Conservation (phyloP, 2,888 invertebrate species). For the Brachypalpus laphriformis region DNA sequence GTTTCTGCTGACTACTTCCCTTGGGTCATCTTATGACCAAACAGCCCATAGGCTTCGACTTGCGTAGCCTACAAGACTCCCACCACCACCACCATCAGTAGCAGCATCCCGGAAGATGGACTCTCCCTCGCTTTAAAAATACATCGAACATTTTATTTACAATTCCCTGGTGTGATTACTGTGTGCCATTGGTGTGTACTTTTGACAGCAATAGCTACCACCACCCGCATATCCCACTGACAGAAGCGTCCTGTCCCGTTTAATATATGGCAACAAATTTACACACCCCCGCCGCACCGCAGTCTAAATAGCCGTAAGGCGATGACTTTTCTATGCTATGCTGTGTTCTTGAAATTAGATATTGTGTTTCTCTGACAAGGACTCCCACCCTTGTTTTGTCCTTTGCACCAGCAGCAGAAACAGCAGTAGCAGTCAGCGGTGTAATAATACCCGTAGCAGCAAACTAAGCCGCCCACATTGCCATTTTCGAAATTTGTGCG, state of each 20-base stretch:
- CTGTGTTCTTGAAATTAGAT: constrained; percentile 61
- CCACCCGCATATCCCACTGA: constrained; percentile 37
- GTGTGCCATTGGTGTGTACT: constrained; percentile 5
- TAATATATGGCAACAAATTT: constrained; percentile 48
- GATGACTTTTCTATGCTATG: constrained; percentile 48
- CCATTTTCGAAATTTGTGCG: constrained; percentile 28
- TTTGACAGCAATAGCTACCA: constrained; percentile 39
- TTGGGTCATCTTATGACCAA: constrained; percentile 65
- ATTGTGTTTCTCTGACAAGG: constrained; percentile 59
- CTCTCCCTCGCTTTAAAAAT: constrained; percentile 15
- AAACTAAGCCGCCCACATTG: constrained; percentile 25
- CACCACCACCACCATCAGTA: constrained; percentile 18
- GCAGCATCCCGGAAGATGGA: constrained; percentile 15
- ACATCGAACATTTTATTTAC: constrained; percentile 57
- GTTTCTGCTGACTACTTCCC: constrained; percentile 64
- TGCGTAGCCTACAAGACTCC: constrained; percentile 45
- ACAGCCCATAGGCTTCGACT: constrained; percentile 46
- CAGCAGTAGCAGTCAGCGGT: not conserved
- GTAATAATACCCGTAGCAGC: constrained; percentile 14
- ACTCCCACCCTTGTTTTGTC: constrained; percentile 11
- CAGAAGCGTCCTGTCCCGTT: constrained; percentile 5
- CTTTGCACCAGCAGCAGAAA: not conserved
- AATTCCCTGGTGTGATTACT: constrained; percentile 54
- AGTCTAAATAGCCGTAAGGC: constrained; percentile 59
- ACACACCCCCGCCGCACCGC: constrained; percentile 19